Percentiles rank a stretch among this genome's conserved stretches.
Evolutionary conservation across 2,888 invertebrate genomes (phyloP).

Genomic region (Lasioglossum zephyrum): DNA sequence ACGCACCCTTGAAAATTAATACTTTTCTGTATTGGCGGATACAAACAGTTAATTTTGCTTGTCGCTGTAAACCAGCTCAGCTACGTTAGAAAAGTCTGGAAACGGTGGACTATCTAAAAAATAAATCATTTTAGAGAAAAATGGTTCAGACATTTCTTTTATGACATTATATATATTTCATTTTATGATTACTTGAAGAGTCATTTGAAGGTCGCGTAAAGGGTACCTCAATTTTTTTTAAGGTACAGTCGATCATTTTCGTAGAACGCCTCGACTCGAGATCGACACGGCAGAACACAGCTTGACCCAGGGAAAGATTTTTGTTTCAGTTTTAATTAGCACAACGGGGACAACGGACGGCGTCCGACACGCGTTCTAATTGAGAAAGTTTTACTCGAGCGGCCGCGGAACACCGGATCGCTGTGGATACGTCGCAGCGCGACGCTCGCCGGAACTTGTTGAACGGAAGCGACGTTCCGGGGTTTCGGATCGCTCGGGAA

Average conservation of each 20-base stretch:
- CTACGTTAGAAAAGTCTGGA: too few species aligned
- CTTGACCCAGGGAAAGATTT: slow-evolving; percentile 32
- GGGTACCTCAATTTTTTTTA: too few species aligned
- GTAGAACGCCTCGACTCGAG: slow-evolving; percentile 5
- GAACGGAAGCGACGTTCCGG: slow-evolving; percentile 4
- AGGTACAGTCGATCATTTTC: not conserved
- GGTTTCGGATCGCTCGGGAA: not conserved
- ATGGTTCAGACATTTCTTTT: too few species aligned
- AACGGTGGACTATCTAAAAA: too few species aligned
- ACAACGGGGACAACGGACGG: slow-evolving; percentile 4
- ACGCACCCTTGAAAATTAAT: not conserved
- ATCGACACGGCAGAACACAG: not conserved
- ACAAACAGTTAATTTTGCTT: too few species aligned
- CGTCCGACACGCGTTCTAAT: slow-evolving; percentile 50
- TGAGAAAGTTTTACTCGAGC: slow-evolving; percentile 55
- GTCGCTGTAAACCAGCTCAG: too few species aligned
- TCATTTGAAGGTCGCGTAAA: too few species aligned
- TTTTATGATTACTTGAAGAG: too few species aligned
- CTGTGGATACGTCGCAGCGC: slow-evolving; percentile 18
- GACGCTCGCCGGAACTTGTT: not conserved
- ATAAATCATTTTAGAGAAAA: too few species aligned
- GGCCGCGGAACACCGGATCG: slow-evolving; percentile 26
- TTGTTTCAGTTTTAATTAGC: slow-evolving; percentile 57
- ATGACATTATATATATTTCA: too few species aligned
- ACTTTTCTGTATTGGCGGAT: too few species aligned